Base-by-base conservation (phyloP, 2,797 vertebrate species). In the Microctenopoma lineatum region DNA sequence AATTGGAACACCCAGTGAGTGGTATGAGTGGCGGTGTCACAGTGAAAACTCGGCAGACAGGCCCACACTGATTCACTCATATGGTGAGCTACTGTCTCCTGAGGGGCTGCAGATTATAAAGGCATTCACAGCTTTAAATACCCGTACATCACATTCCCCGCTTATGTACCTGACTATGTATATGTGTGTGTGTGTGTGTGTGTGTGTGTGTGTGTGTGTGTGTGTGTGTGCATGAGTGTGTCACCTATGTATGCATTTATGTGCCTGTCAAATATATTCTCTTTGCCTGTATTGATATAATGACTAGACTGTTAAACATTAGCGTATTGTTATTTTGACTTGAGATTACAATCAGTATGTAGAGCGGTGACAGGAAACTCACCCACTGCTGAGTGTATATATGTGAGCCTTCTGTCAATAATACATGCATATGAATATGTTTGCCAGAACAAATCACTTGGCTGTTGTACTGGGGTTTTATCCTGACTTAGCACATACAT, bases 1-100 rank as follows among this genome's bases (percentile, higher is more conserved):
- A 94, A 93, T 93, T 94, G 92, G 93, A 90, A 91, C 91, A 91
- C 92, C 89, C 89, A 91, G 88, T 75, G 89, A 89, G 92, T 91
- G 90, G 83, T 91, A 91, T 88, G 89, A 92, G 88, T 85, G 84
- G 81, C n/a, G 63, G 81, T 92, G 91, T 91, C 87, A 92, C 86
- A 68, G 77, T 82, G 82, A 90, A 89, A 90, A 85, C 84, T 91
- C 83, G 27, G 87, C 81, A 79, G 84, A 88, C 91, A 87, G 89
- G 85, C 89, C 83, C 91, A 92, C 87, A 91, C 90, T 76, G 85
- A 86, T 84, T 84, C 87, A 73, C 87, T 89, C 88, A 81, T 77
- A 87, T 77, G 85, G 81, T 50, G 84, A 80, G 84, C 77, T 66
- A 84, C 84, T 79, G 80, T 88, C 88, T 92, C 91, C 85, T 85